Evolutionary conservation across 2,113 vertebrate species (phyloP).

Genomic region (Ariopsis seemanni): DNA sequence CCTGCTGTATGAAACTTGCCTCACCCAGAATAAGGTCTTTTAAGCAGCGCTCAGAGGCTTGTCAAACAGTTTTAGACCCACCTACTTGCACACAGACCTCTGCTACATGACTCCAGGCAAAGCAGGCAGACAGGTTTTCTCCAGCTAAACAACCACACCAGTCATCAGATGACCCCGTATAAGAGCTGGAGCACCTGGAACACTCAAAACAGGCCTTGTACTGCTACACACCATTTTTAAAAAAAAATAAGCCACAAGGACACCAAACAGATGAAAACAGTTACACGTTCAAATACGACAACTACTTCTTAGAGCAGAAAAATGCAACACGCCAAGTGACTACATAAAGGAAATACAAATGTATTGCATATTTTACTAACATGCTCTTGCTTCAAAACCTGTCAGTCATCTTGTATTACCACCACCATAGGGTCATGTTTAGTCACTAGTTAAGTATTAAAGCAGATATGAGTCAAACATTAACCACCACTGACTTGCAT

Average conservation of each 20-base stretch:
- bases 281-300: neutral
- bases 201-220: slow-evolving; percentile 36
- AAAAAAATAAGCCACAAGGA: too few relatives aligned
- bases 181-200: neutral
- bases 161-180: slow-evolving; percentile 36
- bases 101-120: slow-evolving; percentile 44
- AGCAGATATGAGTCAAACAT: neutral
- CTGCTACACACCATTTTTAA: neutral
- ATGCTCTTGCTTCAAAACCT: neutral
- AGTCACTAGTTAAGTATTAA: neutral
- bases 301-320: neutral
- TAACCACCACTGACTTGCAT: neutral
- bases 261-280: too few relatives aligned
- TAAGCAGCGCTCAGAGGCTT: slow-evolving; percentile 22
- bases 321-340: neutral
- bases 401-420: neutral
- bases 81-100: slow-evolving; percentile 36
- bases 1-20: slow-evolving; percentile 43
- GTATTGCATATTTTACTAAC: neutral
- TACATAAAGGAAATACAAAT: neutral
- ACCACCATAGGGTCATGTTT: neutral
- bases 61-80: slow-evolving; percentile 28
- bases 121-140: slow-evolving; percentile 54
- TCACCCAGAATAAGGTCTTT: slow-evolving; percentile 26
- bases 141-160: slow-evolving; percentile 36